phyloP scores from a whole-genome alignment of 2,797 vertebrate species.

The Rhabdomys pumilio region DNA sequence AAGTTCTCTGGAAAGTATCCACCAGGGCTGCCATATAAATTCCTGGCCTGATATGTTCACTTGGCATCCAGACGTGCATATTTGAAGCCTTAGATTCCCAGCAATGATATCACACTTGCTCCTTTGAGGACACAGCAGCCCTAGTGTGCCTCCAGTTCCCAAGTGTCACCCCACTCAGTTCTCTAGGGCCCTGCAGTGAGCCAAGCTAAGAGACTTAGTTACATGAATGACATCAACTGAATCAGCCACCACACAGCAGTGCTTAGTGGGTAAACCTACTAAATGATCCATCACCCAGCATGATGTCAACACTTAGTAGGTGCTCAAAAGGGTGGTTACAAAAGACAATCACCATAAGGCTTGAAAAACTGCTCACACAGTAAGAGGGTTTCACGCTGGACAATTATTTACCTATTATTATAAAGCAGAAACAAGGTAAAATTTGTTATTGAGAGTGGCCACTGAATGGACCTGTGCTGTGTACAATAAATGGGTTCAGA shows the following conservation, averaged over 20 bases:
- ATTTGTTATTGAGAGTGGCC: not conserved
- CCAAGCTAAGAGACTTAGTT: not conserved
- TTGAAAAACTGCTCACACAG: not conserved
- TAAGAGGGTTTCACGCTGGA: not conserved
- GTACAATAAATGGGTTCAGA: not conserved
- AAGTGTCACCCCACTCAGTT: too few relatives aligned
- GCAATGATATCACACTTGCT: not conserved
- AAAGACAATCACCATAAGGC: not conserved
- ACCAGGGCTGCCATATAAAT: not conserved
- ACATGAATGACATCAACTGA: not conserved
- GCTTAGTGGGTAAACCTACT: not conserved
- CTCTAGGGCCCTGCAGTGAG: not conserved
- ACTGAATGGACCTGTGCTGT: too few relatives aligned
- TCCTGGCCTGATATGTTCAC: accelerated
- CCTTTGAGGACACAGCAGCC: accelerated
- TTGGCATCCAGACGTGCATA: too few relatives aligned
- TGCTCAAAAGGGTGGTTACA: not conserved
- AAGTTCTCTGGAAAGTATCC: too few relatives aligned
- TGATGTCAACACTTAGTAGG: not conserved
- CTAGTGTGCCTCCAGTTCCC: not conserved
- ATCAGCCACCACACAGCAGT: too few relatives aligned
- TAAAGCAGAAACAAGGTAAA: not conserved
- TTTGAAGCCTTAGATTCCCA: not conserved
- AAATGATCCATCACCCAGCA: not conserved
- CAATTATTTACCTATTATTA: not conserved